phyloP scores from a whole-genome alignment of 1,140 invertebrate genomes.

The Zaprionus inermis region DNA sequence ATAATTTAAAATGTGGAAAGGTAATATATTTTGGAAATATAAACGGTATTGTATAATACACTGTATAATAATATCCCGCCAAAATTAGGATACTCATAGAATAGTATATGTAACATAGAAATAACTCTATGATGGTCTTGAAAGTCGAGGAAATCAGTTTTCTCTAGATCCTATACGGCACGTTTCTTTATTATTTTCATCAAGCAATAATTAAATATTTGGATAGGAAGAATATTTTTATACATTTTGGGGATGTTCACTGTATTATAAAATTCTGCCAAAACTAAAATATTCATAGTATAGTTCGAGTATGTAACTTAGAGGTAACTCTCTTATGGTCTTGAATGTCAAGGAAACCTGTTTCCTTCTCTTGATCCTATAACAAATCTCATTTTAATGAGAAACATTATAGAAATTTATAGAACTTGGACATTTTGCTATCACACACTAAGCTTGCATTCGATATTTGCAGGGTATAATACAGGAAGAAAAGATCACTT shows the following conservation, averaged over 20 bases:
- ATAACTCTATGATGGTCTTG: too few relatives aligned
- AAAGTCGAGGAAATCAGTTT: not conserved
- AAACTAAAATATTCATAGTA: not conserved
- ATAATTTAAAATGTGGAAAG: not conserved
- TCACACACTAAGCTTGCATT: not conserved
- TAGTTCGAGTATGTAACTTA: too few relatives aligned
- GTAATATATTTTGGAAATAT: not conserved
- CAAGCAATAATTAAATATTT: not conserved
- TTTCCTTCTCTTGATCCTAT: not conserved
- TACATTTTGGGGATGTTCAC: not conserved
- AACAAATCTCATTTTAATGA: not conserved
- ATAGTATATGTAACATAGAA: too few relatives aligned
- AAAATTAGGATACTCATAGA: not conserved
- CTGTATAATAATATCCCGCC: not conserved
- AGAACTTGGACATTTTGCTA: too few relatives aligned
- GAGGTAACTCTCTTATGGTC: too few relatives aligned
- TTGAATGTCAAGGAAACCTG: too few relatives aligned
- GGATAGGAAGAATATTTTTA: too few relatives aligned
- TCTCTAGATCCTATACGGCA: not conserved
- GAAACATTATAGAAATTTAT: too few relatives aligned
- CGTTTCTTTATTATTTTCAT: not conserved
- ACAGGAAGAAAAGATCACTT: constrained; percentile 13
- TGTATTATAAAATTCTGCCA: not conserved
- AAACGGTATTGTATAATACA: too few relatives aligned
- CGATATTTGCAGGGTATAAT: not conserved